Conservation (phyloP, 2,888 invertebrate species). For the Trimorus sp. region DNA sequence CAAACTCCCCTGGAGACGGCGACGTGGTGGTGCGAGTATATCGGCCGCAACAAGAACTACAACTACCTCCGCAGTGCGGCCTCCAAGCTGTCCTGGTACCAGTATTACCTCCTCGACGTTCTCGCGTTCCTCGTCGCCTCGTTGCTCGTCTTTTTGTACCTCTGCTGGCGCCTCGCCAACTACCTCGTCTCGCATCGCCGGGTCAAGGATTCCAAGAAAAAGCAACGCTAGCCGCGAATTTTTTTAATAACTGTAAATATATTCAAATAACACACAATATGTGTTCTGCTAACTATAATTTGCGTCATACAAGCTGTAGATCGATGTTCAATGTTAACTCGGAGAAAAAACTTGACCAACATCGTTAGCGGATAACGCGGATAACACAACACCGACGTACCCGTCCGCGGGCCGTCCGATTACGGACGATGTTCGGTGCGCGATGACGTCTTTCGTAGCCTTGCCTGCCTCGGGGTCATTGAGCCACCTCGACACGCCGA, state of each 20-base stretch:
- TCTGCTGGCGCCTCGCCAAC: conserved; percentile 35
- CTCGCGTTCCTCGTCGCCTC: conserved; percentile 46
- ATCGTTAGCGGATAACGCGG: conserved; percentile 60
- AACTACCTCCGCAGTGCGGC: conserved; percentile 68
- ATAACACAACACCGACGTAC: conserved; percentile 48
- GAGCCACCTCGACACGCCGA: too few relatives aligned
- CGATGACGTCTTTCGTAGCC: conserved; percentile 35
- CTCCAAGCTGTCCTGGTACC: conserved; percentile 69
- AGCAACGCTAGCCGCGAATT: conserved; percentile 39
- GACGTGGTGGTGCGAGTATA: conserved; percentile 86
- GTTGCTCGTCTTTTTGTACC: conserved; percentile 31
- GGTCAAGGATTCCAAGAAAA: conserved; percentile 34
- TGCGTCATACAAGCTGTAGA: conserved; percentile 66
- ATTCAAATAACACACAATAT: conserved; percentile 67
- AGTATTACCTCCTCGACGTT: conserved; percentile 70
- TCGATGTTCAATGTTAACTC: conserved; percentile 67
- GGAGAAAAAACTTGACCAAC: conserved; percentile 61
- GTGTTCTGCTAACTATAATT: conserved; percentile 67
- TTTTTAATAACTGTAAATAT: conserved; percentile 67
- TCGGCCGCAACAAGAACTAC: conserved; percentile 83
- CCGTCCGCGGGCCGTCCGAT: too few relatives aligned
- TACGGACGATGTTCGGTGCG: conserved; percentile 11
- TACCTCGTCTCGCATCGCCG: too few relatives aligned
- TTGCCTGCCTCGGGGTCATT: neutral
- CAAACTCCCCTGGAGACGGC: conserved; percentile 84